Percentiles rank a stretch among this genome's conserved stretches.
Evolutionary conservation across 2,888 invertebrate genomes (phyloP).

Genomic region (Pharmacophagus antenor): DNA sequence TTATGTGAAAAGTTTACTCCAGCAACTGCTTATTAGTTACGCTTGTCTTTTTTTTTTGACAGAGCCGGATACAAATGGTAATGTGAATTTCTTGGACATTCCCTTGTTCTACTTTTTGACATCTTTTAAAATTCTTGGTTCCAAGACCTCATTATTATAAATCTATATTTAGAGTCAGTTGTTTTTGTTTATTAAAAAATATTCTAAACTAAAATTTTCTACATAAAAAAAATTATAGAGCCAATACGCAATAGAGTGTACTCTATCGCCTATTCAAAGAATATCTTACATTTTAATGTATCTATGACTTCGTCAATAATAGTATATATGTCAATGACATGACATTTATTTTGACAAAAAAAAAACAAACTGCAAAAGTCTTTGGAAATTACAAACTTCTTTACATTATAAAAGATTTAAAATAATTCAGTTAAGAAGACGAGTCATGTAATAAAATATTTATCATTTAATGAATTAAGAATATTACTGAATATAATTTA

Average conservation of each 20-base stretch:
- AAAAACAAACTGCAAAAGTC: no score
- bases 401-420: not conserved
- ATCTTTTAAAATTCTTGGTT: not conserved
- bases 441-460: not conserved
- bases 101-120: not conserved
- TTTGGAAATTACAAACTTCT: no score
- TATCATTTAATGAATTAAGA: not conserved
- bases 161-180: no score
- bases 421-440: not conserved
- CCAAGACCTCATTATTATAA: not conserved
- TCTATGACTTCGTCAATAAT: no score
- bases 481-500: not conserved
- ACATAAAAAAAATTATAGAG: no score
- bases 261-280: no score
- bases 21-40: conserved; percentile 22
- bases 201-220: no score
- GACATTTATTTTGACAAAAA: no score
- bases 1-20: conserved; percentile 30
- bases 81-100: not conserved
- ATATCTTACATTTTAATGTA: no score
- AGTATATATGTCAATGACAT: no score
- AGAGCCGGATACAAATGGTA: not conserved
- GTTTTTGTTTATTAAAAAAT: no score
- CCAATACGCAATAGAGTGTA: no score
- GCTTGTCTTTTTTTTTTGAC: conserved; percentile 15